Evolutionary conservation across 2,888 invertebrate genomes (phyloP), one percentile per base, ranked within the genome.

Genomic region (Leistus spinibarbis): DNA sequence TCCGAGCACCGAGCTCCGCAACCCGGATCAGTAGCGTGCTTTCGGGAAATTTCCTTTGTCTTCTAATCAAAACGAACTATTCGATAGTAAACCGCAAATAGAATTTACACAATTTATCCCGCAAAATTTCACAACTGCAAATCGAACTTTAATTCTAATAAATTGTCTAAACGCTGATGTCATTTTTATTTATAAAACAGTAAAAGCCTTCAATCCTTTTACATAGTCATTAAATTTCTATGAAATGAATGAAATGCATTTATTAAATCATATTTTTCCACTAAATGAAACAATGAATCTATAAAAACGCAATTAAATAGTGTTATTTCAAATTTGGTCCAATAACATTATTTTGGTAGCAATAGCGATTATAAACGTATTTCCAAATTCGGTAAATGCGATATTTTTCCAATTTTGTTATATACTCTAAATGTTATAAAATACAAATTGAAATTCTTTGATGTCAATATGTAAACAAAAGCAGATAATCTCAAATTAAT

Each of bases 11-110:
- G n/a, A n/a, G n/a, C n/a, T n/a, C n/a, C n/a, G 56, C 69, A 24
- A 16, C 54, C 27, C 17, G 20, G 23, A 54, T 71, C 70, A 71
- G 63, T 71, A 63, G 70, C 70, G 70, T 71, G 22, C 70, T 22
- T 7, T 27, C 60, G 17, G 20, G 54, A 40, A 69, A 54, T 67
- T 69, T 68, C 57, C 69, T 60, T 60, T 60, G 62, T 62, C 57
- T 57, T 62, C 27, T 65, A 76, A 40, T 62, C 66, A 67, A 5
- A 54, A 19, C 60, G 16, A 23, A 65, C 19, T 16, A 16, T 17
- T 17, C 3, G 56, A 9, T n/a, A 56, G 17, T n/a, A 20, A 19
- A 20, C 57, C 17, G 20, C 20, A 57, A 57, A 10, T 19, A 57
- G 5, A 57, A 57, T 2, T 20, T 57, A 13, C 66, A 27, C 56